A percentile compares a stretch with the other conserved stretches of the same genome.
Conservation (phyloP, 2,888 invertebrate species). For the Metopia argyrocephala region DNA sequence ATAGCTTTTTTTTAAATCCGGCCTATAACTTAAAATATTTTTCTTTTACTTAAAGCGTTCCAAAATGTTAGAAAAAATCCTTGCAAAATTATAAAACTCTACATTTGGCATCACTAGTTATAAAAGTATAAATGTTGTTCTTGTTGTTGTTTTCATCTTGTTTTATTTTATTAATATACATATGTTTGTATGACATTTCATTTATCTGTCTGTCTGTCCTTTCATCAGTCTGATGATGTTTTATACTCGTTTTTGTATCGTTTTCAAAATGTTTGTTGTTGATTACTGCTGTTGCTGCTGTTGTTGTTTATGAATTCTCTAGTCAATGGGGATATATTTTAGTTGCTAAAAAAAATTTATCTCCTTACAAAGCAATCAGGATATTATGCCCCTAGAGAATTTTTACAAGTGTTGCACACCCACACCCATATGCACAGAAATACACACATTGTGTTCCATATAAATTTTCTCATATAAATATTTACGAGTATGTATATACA, state of each 20-base stretch:
- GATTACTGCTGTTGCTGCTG: conserved; percentile 7
- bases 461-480: background rate
- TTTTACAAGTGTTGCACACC: conserved; percentile 33
- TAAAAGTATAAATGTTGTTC: too few species aligned
- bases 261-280: background rate
- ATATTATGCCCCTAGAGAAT: conserved; percentile 39
- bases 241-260: too few species aligned
- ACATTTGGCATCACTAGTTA: too few species aligned
- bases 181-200: background rate
- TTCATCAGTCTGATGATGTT: background rate
- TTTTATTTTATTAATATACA: background rate
- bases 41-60: too few species aligned
- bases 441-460: background rate
- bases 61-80: too few species aligned
- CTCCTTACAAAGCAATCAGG: conserved; percentile 54
- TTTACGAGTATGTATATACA: background rate
- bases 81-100: too few species aligned
- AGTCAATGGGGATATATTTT: conserved; percentile 38
- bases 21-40: too few species aligned
- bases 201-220: background rate
- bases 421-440: background rate
- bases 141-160: conserved; percentile 37
- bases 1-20: too few species aligned
- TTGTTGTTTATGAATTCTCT: conserved; percentile 33
- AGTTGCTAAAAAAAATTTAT: conserved; percentile 47